Evolutionary conservation across 2,888 invertebrate species (phyloP).

Genomic region (Notodonta dromedarius): DNA sequence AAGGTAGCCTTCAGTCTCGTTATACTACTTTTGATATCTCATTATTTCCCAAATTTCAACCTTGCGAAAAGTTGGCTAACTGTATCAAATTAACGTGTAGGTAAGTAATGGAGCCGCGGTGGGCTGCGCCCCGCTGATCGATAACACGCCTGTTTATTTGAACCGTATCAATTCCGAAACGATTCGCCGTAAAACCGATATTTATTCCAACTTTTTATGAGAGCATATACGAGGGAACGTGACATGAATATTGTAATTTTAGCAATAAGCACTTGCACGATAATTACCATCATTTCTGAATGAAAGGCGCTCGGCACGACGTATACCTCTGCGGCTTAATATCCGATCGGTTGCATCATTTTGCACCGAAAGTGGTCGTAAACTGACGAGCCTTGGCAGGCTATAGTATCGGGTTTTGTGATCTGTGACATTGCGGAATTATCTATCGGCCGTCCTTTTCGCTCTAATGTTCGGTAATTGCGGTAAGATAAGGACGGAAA

Average conservation of each 20-base stretch:
- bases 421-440: slow-evolving; percentile 75
- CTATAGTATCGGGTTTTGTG: slow-evolving; percentile 56
- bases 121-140: slow-evolving; percentile 41
- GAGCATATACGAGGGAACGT: slow-evolving; percentile 51
- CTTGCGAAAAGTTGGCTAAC: slow-evolving; percentile 31
- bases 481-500: slow-evolving; percentile 71
- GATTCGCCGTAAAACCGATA: slow-evolving; percentile 48
- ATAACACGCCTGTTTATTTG: slow-evolving; percentile 56
- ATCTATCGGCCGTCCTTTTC: slow-evolving; percentile 59
- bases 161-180: slow-evolving; percentile 55
- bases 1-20: slow-evolving; percentile 10
- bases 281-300: slow-evolving; percentile 65
- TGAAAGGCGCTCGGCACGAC: slow-evolving; percentile 51
- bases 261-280: slow-evolving; percentile 52
- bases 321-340: slow-evolving; percentile 52
- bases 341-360: slow-evolving; percentile 67
- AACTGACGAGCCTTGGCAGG: slow-evolving; percentile 76
- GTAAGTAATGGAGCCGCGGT: slow-evolving; percentile 26
- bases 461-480: slow-evolving; percentile 46
- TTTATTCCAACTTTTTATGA: slow-evolving; percentile 56
- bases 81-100: slow-evolving; percentile 37
- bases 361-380: slow-evolving; percentile 77
- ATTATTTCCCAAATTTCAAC: slow-evolving; percentile 34
- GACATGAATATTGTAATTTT: slow-evolving; percentile 65
- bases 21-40: slow-evolving; percentile 28